Percentiles rank a stretch among this genome's conserved stretches.
phyloP scores from a whole-genome alignment of 2,888 invertebrate genomes.

The Netelia virgata region DNA sequence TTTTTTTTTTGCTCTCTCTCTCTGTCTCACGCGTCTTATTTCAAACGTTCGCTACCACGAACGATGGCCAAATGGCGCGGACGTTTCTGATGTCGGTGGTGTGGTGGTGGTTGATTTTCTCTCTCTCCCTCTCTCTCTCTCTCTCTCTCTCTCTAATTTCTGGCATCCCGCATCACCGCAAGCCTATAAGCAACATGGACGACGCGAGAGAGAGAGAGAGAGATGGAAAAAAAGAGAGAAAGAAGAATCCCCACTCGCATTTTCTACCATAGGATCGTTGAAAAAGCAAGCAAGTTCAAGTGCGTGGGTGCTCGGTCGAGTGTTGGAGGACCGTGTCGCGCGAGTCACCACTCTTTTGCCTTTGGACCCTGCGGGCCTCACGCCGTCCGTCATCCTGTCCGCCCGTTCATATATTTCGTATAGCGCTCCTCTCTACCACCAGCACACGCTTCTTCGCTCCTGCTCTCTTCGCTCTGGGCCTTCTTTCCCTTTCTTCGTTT shows the following conservation, averaged over 20 bases:
- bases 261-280: slow-evolving; percentile 55
- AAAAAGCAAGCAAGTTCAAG: slow-evolving; percentile 69
- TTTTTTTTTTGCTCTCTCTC: slow-evolving; percentile 28
- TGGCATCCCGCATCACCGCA: slow-evolving; percentile 38
- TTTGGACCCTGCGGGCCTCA: slow-evolving; percentile 80
- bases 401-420: slow-evolving; percentile 82
- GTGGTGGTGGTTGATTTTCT: slow-evolving; percentile 53
- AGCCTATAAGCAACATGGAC: slow-evolving; percentile 6
- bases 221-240: background rate
- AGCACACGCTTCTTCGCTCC: slow-evolving; percentile 48
- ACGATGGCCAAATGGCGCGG: slow-evolving; percentile 61
- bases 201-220: slow-evolving; percentile 8
- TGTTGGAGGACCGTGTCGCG: slow-evolving; percentile 81
- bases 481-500: slow-evolving; percentile 23
- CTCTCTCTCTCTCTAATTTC: slow-evolving; percentile 47
- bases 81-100: slow-evolving; percentile 41
- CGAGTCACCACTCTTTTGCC: slow-evolving; percentile 82
- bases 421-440: slow-evolving; percentile 56
- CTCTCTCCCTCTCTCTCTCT: slow-evolving; percentile 46
- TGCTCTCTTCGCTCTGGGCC: slow-evolving; percentile 33
- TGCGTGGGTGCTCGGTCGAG: slow-evolving; percentile 80
- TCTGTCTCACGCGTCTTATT: no score
- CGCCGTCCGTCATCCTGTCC: slow-evolving; percentile 83
- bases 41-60: slow-evolving; percentile 63
- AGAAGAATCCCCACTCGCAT: slow-evolving; percentile 13